phyloP scores from a whole-genome alignment of 2,888 invertebrate species.

The Caenorhabditis imperialis region DNA sequence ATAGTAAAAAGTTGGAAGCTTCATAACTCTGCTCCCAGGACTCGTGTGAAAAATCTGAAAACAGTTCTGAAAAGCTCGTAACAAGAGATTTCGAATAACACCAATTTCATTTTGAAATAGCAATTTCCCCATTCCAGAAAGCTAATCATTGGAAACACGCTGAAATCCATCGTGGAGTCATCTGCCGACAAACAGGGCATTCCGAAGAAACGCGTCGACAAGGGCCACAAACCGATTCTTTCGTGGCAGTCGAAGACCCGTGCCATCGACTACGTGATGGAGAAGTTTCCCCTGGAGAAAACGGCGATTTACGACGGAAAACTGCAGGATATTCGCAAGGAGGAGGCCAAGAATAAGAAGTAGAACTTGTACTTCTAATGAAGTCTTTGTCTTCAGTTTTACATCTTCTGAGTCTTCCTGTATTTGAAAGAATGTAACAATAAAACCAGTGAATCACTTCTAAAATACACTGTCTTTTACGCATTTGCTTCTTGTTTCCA shows the following conservation, averaged over 20 bases:
- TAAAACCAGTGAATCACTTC: no score
- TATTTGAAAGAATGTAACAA: no score
- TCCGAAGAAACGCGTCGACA: constrained; percentile 10
- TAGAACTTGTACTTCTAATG: constrained; percentile 17
- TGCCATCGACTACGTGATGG: constrained; percentile 47
- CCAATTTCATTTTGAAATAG: background rate
- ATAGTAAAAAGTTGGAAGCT: no score
- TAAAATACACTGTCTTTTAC: no score
- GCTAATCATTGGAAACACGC: constrained; percentile 49
- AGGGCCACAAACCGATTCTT: constrained; percentile 22
- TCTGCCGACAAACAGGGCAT: constrained; percentile 19
- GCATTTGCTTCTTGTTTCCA: no score
- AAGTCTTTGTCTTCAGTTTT: background rate
- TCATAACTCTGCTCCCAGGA: no score
- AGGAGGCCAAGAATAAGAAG: no score
- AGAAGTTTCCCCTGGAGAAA: constrained; percentile 44
- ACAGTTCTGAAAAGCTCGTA: no score
- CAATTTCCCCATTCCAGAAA: no score
- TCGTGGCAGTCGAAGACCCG: constrained; percentile 22
- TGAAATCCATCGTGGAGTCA: constrained; percentile 41
- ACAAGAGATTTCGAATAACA: background rate
- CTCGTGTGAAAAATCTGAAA: no score
- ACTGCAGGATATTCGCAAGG: constrained; percentile 27
- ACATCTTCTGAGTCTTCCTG: no score
- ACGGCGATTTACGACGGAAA: constrained; percentile 27